These are phyloP conservation scores for Dolichopus griseipennis DNA, from an alignment of 2,888 invertebrate species.

Conservation along the genomic window DNA sequence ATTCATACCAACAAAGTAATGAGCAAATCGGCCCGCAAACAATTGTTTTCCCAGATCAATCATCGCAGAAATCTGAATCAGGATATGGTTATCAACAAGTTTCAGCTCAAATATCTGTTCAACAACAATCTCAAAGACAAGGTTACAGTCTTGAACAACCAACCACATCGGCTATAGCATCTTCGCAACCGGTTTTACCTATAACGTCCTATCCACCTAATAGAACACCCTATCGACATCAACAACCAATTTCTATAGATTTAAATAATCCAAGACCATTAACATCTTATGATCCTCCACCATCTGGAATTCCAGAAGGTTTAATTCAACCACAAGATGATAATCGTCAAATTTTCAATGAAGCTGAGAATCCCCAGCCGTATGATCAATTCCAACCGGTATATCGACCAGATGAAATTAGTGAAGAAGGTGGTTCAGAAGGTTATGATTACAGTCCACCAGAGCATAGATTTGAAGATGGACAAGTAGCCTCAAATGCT, in stretches of 20 bases:
- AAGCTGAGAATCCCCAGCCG: neutral
- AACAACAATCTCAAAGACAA: neutral
- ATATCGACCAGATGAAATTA: neutral
- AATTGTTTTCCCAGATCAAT: too few relatives aligned
- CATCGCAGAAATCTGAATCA: neutral
- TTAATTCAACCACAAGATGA: neutral
- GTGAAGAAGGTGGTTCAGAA: neutral
- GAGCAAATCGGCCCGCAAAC: neutral
- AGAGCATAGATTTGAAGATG: neutral
- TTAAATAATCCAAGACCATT: neutral
- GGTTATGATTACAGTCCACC: slow-evolving; percentile 1
- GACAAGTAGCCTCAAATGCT: neutral
- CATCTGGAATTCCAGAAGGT: neutral
- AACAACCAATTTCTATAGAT: neutral
- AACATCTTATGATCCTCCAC: neutral
- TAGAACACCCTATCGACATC: neutral
- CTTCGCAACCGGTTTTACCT: neutral
- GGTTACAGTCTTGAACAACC: neutral
- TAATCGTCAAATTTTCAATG: neutral
- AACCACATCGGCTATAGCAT: neutral
- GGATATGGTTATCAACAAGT: too few relatives aligned
- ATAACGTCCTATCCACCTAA: neutral
- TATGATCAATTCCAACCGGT: neutral
- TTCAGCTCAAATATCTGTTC: neutral
- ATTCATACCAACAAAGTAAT: neutral